Conservation (phyloP, 2,113 vertebrate genomes). For the Mustelus asterias region DNA sequence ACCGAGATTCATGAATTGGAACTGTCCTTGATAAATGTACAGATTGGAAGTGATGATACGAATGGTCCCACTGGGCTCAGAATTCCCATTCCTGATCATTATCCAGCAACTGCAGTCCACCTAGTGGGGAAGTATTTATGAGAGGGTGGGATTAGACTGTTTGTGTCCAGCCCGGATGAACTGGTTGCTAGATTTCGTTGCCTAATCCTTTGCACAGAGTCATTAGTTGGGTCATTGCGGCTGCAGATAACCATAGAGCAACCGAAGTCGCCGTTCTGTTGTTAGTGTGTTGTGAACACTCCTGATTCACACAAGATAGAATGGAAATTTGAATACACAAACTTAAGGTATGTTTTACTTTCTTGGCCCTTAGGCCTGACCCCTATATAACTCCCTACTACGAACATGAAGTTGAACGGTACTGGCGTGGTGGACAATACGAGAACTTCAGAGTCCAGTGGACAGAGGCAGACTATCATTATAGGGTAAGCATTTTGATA, state of each 20-base stretch:
- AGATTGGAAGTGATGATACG: too few species aligned
- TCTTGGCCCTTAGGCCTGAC: conserved; percentile 62
- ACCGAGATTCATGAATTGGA: too few species aligned
- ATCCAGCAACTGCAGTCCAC: neutral
- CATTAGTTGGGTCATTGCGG: neutral
- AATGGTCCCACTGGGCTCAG: neutral
- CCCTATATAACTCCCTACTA: conserved; percentile 88
- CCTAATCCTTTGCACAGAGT: neutral
- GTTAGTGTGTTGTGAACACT: neutral
- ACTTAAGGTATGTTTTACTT: conserved; percentile 7
- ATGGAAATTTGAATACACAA: neutral
- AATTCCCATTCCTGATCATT: neutral
- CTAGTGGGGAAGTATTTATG: neutral
- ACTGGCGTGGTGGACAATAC: conserved; percentile 93
- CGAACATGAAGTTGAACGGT: conserved; percentile 89
- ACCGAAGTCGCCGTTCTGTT: neutral
- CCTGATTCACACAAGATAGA: neutral
- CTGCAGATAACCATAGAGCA: neutral
- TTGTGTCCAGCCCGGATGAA: neutral
- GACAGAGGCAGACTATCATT: conserved; percentile 79
- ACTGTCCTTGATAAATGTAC: neutral
- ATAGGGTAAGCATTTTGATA: conserved; percentile 65
- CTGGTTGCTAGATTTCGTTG: neutral
- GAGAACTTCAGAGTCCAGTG: conserved; percentile 98
- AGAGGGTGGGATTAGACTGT: neutral